A percentile compares a stretch with the other conserved stretches of the same genome.
Evolutionary conservation across 2,888 invertebrate species (phyloP).

Genomic region (Dynastes grantii): DNA sequence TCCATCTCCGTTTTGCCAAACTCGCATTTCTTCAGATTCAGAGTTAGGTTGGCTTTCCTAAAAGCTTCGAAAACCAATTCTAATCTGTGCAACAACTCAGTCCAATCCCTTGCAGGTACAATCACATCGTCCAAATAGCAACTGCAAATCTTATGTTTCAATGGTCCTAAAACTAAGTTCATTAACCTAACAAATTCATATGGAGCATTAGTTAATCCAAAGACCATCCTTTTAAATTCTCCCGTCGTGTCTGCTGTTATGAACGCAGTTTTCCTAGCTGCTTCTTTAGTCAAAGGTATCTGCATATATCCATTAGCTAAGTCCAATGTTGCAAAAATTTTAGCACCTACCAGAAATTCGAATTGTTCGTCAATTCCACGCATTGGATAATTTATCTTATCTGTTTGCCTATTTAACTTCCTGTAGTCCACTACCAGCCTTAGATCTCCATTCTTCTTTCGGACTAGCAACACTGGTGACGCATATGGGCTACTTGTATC

Average conservation of each 20-base stretch:
- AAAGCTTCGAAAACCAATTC: background rate
- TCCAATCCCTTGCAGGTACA: slow-evolving; percentile 57
- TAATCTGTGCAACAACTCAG: background rate
- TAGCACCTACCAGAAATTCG: slow-evolving; percentile 49
- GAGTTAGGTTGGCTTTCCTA: background rate
- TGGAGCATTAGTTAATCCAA: too few species aligned
- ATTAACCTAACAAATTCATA: too few species aligned
- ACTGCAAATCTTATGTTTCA: slow-evolving; percentile 52
- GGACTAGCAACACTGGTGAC: slow-evolving; percentile 54
- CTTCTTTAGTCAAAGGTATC: too few species aligned
- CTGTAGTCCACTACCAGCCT: slow-evolving; percentile 55
- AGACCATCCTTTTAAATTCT: too few species aligned
- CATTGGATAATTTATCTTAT: slow-evolving; percentile 54
- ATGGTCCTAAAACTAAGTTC: background rate
- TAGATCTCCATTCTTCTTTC: slow-evolving; percentile 53
- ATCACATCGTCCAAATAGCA: slow-evolving; percentile 64
- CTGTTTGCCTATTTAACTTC: slow-evolving; percentile 53
- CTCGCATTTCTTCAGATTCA: slow-evolving; percentile 1
- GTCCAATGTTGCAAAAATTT: background rate
- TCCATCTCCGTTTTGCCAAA: too few species aligned
- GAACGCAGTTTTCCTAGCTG: too few species aligned
- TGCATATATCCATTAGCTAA: too few species aligned
- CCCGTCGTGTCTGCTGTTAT: too few species aligned
- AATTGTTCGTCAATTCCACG: slow-evolving; percentile 55
- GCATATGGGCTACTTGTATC: slow-evolving; percentile 54